Conservation (phyloP, 2,888 invertebrate species). For the Limenitis arthemis region DNA sequence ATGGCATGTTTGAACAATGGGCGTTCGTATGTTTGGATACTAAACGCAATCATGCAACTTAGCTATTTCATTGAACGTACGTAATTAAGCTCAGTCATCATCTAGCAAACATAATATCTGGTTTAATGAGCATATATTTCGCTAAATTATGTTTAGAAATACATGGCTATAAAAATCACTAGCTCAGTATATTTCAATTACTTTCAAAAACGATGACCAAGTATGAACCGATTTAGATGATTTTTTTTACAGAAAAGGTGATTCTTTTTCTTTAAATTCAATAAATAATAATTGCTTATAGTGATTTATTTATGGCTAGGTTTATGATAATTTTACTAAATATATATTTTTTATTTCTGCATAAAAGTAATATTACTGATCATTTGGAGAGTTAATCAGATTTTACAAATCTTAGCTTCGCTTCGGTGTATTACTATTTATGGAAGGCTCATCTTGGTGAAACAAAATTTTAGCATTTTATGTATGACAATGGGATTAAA, state of each 20-base stretch:
- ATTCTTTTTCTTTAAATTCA: too few species aligned
- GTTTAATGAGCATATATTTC: background rate
- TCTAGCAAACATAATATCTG: background rate
- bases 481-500: background rate
- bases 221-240: too few species aligned
- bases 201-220: too few species aligned
- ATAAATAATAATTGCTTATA: too few species aligned
- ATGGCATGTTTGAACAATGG: background rate
- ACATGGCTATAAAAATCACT: too few species aligned
- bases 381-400: too few species aligned
- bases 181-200: too few species aligned
- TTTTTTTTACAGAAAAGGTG: too few species aligned
- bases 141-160: background rate
- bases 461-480: background rate
- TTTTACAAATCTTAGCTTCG: background rate
- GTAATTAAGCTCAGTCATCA: background rate
- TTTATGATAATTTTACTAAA: too few species aligned
- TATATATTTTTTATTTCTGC: too few species aligned
- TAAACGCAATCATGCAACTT: constrained; percentile 1
- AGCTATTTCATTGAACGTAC: background rate
- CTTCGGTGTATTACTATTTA: background rate
- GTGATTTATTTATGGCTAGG: too few species aligned
- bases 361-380: too few species aligned
- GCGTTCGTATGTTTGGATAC: background rate
- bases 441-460: background rate